phyloP scores from a whole-genome alignment of 2,797 vertebrate species.

The Bryconaethiops microstoma region DNA sequence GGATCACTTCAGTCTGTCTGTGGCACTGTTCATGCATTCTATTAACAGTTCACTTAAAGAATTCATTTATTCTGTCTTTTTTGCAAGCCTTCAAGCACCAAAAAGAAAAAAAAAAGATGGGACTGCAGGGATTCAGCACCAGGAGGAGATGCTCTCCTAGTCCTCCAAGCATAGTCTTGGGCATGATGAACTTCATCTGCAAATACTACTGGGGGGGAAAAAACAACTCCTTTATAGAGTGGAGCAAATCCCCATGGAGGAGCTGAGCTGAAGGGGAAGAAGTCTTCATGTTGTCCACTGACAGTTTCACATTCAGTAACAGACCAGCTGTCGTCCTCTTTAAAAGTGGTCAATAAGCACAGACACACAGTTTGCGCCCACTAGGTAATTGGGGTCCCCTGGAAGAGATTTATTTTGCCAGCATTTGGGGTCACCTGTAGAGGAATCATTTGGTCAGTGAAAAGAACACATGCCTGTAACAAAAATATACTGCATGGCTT shows the following conservation, averaged over 20 bases:
- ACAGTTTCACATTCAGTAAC: constrained; percentile 84
- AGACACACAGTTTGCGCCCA: constrained; percentile 99
- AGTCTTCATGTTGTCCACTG: constrained; percentile 61
- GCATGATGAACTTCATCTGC: constrained; percentile 66
- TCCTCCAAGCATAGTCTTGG: constrained; percentile 55
- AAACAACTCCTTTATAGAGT: constrained; percentile 83
- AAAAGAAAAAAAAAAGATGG: constrained; percentile 64
- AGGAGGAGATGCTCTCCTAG: constrained; percentile 34
- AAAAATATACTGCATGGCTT: neutral
- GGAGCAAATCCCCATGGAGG: constrained; percentile 69
- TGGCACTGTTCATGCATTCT: constrained; percentile 84
- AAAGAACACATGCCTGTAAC: constrained; percentile 1
- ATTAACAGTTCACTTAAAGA: constrained; percentile 78
- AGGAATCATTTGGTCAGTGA: constrained; percentile 65
- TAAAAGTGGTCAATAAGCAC: constrained; percentile 99
- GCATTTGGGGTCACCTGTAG: constrained; percentile 97
- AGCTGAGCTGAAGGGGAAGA: constrained; percentile 45
- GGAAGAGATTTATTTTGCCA: constrained; percentile 99
- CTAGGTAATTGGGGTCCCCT: constrained; percentile 98
- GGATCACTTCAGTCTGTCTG: constrained; percentile 72
- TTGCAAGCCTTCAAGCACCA: constrained; percentile 85
- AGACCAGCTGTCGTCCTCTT: constrained; percentile 87
- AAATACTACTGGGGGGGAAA: constrained; percentile 63
- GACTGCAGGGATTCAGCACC: constrained; percentile 65
- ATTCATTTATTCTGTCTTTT: constrained; percentile 74